Conservation (phyloP, 2,113 vertebrate genomes). For the Pygoscelis antarcticus region DNA sequence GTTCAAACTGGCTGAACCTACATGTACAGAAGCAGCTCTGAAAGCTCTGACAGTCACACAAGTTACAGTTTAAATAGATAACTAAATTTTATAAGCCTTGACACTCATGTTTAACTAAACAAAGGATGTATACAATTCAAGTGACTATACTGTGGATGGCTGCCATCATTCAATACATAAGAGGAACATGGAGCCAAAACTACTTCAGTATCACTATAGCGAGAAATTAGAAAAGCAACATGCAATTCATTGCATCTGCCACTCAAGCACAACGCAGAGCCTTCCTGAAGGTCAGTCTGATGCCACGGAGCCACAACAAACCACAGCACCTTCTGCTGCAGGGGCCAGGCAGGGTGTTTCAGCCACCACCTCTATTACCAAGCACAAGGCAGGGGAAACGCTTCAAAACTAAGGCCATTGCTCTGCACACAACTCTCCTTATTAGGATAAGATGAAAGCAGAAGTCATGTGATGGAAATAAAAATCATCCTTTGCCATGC, state of each 20-base stretch:
- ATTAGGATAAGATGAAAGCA: neutral
- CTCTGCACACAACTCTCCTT: neutral
- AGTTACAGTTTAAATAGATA: neutral
- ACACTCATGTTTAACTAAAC: neutral
- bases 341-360: neutral
- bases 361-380: neutral
- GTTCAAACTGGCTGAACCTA: neutral
- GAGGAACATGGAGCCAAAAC: neutral
- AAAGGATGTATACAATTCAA: neutral
- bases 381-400: neutral
- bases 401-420: neutral
- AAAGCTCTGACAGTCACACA: neutral
- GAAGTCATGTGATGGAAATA: neutral
- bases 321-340: neutral
- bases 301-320: neutral
- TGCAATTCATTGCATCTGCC: neutral
- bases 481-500: neutral
- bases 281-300: neutral
- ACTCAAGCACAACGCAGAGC: neutral
- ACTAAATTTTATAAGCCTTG: neutral
- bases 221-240: neutral
- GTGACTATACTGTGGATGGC: neutral
- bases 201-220: neutral
- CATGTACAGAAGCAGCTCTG: neutral
- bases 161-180: neutral